Base-by-base conservation (phyloP, 1,140 invertebrate species). In the Drosophila ercepeae region DNA sequence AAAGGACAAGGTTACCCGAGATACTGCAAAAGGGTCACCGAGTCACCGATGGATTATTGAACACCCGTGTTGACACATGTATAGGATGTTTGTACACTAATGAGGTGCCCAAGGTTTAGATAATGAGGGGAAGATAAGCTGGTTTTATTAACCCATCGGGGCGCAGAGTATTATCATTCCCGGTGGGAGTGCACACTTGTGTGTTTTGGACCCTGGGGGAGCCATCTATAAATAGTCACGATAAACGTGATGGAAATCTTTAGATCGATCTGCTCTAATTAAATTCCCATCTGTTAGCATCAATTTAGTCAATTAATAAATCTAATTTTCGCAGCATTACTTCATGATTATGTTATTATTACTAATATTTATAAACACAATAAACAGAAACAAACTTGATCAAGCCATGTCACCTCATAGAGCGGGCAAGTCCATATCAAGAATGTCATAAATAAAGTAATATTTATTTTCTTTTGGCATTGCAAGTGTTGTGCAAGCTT, bases 81-180 rank as follows among this genome's bases (percentile, higher is more conserved):
- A 73, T 63, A 49, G 49, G 49, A 63, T 67, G 63, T 67, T 29
- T 59, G 36, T 49, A 50, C 46, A 49, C 39, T 21, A 9, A 41
- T 41, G 27, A 53, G 44, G 34, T 55, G 44, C 53, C 70, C 71
- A 67, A 73, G 68, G 70, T 73, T 51, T 44, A 65, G 71, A 74
- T 74, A 74, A 74, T 74, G 70, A 48, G 59, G 27, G 21, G 16
- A 16, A 45, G 71, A 74, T 74, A 74, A 74, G 71, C 18, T 23
- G 16, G 59, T 39, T 55, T 74, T 74, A 74, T 74, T 74, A 74
- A 74, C 70, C 74, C 71, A 46, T 67, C 25, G 23, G 68, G n/a
- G 42, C 42, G n/a, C 21, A 45, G 36, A 39, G 51, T 29, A 73
- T 53, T 67, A 44, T 73, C 57, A 63, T 53, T 53, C 57, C 19